Evolutionary conservation across 2,797 vertebrate genomes (phyloP).

Genomic region (Hoplostethus mediterraneus): DNA sequence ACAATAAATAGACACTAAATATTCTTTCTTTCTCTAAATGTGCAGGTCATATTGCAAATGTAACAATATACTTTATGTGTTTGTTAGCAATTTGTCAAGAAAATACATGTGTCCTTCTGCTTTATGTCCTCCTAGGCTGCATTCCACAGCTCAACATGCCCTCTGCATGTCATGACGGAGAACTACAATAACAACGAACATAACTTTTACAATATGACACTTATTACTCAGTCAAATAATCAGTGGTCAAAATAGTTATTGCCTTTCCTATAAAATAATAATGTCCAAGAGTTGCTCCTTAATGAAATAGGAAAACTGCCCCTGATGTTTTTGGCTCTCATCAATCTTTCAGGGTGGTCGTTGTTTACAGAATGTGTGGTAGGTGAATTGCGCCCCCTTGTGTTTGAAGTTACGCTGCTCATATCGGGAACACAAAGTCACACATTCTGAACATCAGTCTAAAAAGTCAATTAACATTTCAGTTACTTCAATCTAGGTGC

Average conservation of each 20-base stretch:
- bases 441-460: not conserved
- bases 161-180: constrained; percentile 22
- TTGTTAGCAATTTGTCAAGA: constrained; percentile 6
- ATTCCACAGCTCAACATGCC: constrained; percentile 3
- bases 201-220: not conserved
- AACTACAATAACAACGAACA: constrained; percentile 6
- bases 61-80: constrained; percentile 6
- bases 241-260: not conserved
- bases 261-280: not conserved
- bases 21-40: not conserved
- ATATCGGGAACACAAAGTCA: not conserved
- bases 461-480: not conserved
- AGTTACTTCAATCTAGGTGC: not conserved
- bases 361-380: not conserved
- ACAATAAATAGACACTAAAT: not conserved
- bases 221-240: not conserved
- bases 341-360: not conserved
- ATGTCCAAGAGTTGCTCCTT: not conserved
- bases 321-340: not conserved
- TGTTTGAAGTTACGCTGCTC: constrained; percentile 23
- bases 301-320: not conserved
- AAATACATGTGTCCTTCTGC: not conserved
- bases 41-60: not conserved
- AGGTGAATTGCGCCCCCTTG: constrained; percentile 44
- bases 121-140: not conserved